phyloP scores from a whole-genome alignment of 2,888 invertebrate species.

The Maniola hyperantus region DNA sequence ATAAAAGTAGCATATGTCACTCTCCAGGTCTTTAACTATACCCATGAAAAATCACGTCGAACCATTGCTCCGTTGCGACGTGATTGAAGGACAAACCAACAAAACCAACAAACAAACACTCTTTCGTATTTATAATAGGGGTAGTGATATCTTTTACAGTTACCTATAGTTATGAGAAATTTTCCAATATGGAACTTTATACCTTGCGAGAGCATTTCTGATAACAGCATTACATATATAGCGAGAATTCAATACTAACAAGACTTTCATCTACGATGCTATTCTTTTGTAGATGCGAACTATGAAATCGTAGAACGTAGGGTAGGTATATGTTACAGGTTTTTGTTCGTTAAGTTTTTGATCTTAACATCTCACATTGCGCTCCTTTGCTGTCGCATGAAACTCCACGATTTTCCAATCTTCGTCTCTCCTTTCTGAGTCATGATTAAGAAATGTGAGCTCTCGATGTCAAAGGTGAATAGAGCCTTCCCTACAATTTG shows the following conservation, averaged over 20 bases:
- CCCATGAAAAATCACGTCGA: too few species aligned
- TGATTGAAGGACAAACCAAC: too few species aligned
- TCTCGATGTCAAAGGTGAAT: slow-evolving; percentile 38
- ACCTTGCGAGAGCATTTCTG: not conserved
- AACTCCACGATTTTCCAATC: slow-evolving; percentile 39
- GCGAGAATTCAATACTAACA: slow-evolving; percentile 4
- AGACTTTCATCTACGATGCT: slow-evolving; percentile 5
- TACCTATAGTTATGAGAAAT: not conserved
- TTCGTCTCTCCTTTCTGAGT: slow-evolving; percentile 39
- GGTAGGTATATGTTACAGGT: slow-evolving; percentile 5
- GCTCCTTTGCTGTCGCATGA: slow-evolving; percentile 38
- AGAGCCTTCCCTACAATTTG: slow-evolving; percentile 29
- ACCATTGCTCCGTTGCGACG: too few species aligned
- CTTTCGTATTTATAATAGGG: too few species aligned
- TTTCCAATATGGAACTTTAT: not conserved
- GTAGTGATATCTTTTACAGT: too few species aligned
- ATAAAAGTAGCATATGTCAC: too few species aligned
- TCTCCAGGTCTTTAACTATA: too few species aligned
- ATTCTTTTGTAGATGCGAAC: slow-evolving; percentile 12
- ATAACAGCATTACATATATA: not conserved
- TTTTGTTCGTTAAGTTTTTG: slow-evolving; percentile 21
- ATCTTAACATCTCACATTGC: slow-evolving; percentile 30
- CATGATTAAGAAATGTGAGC: slow-evolving; percentile 42
- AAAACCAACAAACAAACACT: too few species aligned
- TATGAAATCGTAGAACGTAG: slow-evolving; percentile 14